Base-by-base conservation (phyloP, 2,113 vertebrate species). In the Glaucidium brasilianum region DNA sequence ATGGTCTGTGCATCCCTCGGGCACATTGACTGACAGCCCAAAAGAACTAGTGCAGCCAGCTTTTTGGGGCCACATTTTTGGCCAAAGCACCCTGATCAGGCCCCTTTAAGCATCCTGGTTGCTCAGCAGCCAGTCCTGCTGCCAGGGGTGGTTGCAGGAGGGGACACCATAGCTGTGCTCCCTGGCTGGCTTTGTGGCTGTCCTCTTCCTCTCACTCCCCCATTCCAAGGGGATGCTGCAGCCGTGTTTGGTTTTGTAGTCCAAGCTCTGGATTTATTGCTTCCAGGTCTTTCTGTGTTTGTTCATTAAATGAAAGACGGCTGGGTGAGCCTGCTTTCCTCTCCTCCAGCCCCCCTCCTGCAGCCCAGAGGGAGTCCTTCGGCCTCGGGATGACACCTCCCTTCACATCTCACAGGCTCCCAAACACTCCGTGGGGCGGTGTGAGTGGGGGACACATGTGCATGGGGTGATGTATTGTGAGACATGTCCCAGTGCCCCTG, bases 221-320 rank as follows among this genome's bases (percentile, higher is more conserved):
- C 8, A 0, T 94, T 95, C 68, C 49, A 37, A 83, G 85, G 37
- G 53, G 27, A 79, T 81, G 49, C 71, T 63, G 59, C 74, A 72
- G 67, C 32, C 52, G 1, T 94, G 94, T 91, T 95, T 96, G 71
- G 92, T 82, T 95, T 94, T 83, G 84, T 69, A 89, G 82, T 94
- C 94, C 90, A 66, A 1, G 74, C 76, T 78, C 84, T 69, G 84
- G 94, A 96, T 96, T 95, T 96, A 96, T 97, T 96, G 94, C 95
- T 97, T 97, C 96, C 96, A 97, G 95, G 92, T 97, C 94, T 77
- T 59, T 43, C 39, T 67, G 67, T 90, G 91, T 94, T 94, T 96
- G 93, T 75, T 92, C 53, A 50, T 60, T 64, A 92, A 90, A 94
- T 62, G 92, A 86, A 75, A 95, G 95, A 80, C 11, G 75, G 66